Evolutionary conservation across 2,797 vertebrate species (phyloP), one percentile per base, ranked within the genome.

Genomic region (Australoheros facetus): DNA sequence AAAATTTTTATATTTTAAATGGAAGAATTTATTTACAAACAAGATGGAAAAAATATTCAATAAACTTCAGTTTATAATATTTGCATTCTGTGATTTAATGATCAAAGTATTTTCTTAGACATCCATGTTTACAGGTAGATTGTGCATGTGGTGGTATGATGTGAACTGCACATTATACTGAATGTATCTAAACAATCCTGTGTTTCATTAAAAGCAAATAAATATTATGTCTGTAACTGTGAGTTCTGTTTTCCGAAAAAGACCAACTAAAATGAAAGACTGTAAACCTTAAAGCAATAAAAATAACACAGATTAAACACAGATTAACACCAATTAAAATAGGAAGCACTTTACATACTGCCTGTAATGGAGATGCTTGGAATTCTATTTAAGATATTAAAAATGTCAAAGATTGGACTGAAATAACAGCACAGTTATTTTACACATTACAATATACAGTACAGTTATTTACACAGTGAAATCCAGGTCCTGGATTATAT

Each of bases 381-480:
- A 59, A 23, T 53, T 55, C 55, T 1, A 73, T 72, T 59, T n/a
- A 57, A 71, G 14, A 21, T 2, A 69, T 28, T 12, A 70, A 77
- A 19, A 72, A 66, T 14, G 57, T 14, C 69, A 85, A 79, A 81
- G 37, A 79, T 1, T 54, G 55, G n/a, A 83, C 28, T 71, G 32
- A 79, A 84, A 59, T 45, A 66, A 75, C 19, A 80, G 13, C 6
- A 53, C 51, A 69, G 26, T 26, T 57, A 72, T 66, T 75, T 75
- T 2, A 79, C 77, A 73, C 66, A 60, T 34, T 75, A 19, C 26
- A 88, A 86, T 85, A 79, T 88, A 92, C 83, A 87, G 75, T 42
- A 37, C 10, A 75, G 54, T 45, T 88, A 92, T 93, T 86, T 89
- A 91, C 87, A 91, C 8, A 74, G 45, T 83, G 77, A 78, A 91